Base-by-base conservation (phyloP, 2,888 invertebrate species). In the Brachyopa scutellaris region DNA sequence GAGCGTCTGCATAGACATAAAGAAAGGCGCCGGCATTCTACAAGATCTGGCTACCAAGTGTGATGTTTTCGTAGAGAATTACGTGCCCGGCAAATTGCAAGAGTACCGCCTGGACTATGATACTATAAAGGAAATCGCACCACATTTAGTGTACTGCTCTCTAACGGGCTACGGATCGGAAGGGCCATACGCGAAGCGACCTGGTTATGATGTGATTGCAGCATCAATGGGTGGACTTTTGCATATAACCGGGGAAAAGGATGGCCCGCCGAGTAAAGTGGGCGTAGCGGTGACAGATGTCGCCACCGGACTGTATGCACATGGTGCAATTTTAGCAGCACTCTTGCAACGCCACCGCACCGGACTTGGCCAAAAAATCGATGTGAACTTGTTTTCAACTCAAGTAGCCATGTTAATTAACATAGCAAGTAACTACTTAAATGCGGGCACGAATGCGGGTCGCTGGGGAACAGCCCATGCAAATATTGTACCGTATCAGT, bases 141-240 rank as follows among this genome's bases (percentile, higher is more conserved):
- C 97, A 0, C 92, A 92, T 62, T 91, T 99, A 13, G 94, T 99
- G 82, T 99, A 98, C 89, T 98, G 98, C 90, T 97, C 98, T 0
- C 93, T 99, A 57, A 97, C 97, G 57, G 99, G 99, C 0, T 99
- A 96, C 89, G 99, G 99, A 0, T 92, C 94, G 0, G 92, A 92
- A 21, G 99, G 99, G 0, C 98, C 97, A 0, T 98, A 98, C 90
- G 92, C 93, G 2, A 92, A 93, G 17, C 94, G 95, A 85, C 97
- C 97, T n/a, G 99, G 99, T 1, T 99, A 98, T 90, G 99, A 99
- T 91, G 97, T 97, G 0, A 97, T 99, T 85, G 98, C 97, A 0
- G 95, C 97, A 9, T 98, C 98, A 0, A 92, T 97, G 86, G 98
- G 97, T 2, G 99, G 99, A 0, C 91, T 99, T 0, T 87, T 99